A percentile compares a stretch with the other conserved stretches of the same genome.
Evolutionary conservation across 2,113 vertebrate species (phyloP).

Genomic region (Eurystomus gularis): DNA sequence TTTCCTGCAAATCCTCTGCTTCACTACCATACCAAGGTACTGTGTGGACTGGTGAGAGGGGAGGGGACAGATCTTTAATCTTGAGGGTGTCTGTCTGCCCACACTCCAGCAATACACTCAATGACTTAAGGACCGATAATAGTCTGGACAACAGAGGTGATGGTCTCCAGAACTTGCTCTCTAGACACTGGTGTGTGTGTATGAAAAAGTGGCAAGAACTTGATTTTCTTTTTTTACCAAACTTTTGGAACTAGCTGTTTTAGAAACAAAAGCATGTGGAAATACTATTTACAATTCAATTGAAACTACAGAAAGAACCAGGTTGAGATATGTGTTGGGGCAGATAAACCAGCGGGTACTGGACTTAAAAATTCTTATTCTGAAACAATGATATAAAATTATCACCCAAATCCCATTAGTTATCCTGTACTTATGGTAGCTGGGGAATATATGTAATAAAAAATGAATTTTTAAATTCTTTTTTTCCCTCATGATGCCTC

Average conservation of each 20-base stretch:
- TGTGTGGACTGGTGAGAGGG: background rate
- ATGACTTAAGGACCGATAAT: background rate
- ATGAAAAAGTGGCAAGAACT: background rate
- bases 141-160: fast-evolving
- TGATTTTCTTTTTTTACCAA: background rate
- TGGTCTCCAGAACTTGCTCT: background rate
- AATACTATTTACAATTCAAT: background rate
- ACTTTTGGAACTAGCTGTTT: background rate
- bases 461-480: no score
- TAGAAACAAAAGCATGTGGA: background rate
- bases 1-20: background rate
- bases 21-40: background rate
- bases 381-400: background rate
- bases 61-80: background rate
- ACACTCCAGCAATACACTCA: fast-evolving
- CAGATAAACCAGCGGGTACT: background rate
- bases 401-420: background rate
- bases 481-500: no score
- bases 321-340: background rate
- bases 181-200: background rate
- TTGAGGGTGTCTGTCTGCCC: background rate
- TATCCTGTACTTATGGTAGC: background rate
- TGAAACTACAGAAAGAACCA: background rate
- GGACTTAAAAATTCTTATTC: background rate
- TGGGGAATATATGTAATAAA: background rate